These are phyloP conservation scores for Leptopilina drosophilae DNA, from an alignment of 2,888 invertebrate species.

Conservation along the genomic window DNA sequence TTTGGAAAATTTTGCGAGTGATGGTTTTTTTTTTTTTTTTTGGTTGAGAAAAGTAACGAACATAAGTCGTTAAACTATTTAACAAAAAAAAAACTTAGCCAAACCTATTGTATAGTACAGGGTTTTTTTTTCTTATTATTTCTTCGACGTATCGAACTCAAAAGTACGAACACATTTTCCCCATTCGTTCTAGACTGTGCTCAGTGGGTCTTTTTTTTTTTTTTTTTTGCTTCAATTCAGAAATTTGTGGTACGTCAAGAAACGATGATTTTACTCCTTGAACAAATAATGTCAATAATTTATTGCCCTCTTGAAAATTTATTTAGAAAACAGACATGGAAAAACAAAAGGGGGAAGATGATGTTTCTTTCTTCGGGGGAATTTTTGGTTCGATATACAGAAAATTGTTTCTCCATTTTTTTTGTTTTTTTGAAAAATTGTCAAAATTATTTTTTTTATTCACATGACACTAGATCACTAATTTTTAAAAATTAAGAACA, in stretches of 20 bases:
- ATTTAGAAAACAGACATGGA: background rate
- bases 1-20: constrained; percentile 4
- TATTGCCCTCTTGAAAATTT: background rate
- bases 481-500: no score
- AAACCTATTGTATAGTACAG: background rate
- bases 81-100: background rate
- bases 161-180: constrained; percentile 32
- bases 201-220: background rate
- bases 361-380: background rate
- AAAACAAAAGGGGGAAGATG: background rate
- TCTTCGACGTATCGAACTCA: constrained; percentile 23
- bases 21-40: background rate
- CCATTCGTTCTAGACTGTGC: constrained; percentile 11
- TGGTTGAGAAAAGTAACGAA: constrained; percentile 1
- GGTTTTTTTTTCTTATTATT: background rate
- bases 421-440: no score
- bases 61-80: background rate
- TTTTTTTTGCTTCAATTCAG: background rate
- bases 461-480: no score
- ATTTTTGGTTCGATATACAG: no score
- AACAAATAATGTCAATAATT: background rate
- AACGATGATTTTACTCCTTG: background rate
- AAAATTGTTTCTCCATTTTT: no score
- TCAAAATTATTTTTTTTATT: no score
- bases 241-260: constrained; percentile 24